A percentile compares a stretch with the other conserved stretches of the same genome.
phyloP scores from a whole-genome alignment of 2,888 invertebrate species.

The Sphinx pinastri region DNA sequence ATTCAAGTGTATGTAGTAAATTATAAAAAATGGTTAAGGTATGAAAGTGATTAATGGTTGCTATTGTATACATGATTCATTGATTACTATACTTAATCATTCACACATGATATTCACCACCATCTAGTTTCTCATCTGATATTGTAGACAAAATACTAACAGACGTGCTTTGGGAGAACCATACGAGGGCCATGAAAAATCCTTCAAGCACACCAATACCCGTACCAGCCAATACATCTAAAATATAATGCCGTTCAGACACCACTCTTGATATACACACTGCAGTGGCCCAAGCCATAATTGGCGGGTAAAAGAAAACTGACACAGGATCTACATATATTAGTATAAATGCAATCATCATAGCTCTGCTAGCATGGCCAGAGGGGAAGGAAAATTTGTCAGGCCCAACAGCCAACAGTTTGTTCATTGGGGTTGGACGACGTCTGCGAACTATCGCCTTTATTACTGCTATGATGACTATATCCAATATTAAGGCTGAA shows the following conservation, averaged over 20 bases:
- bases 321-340: slow-evolving; percentile 86
- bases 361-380: slow-evolving; percentile 94
- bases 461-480: slow-evolving; percentile 88
- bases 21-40: not conserved
- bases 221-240: slow-evolving; percentile 92
- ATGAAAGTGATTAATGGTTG: not conserved
- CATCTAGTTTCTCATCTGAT: slow-evolving; percentile 87
- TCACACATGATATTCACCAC: slow-evolving; percentile 88
- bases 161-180: slow-evolving; percentile 87
- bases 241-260: slow-evolving; percentile 92
- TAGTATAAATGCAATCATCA: slow-evolving; percentile 90
- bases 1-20: not conserved
- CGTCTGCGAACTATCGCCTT: slow-evolving; percentile 91
- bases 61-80: not conserved
- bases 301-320: slow-evolving; percentile 83
- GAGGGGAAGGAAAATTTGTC: slow-evolving; percentile 97
- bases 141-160: slow-evolving; percentile 84
- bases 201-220: slow-evolving; percentile 89
- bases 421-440: slow-evolving; percentile 88
- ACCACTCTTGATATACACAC: slow-evolving; percentile 92
- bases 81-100: not conserved
- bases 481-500: slow-evolving; percentile 92
- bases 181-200: slow-evolving; percentile 85
- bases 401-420: slow-evolving; percentile 89
- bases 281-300: slow-evolving; percentile 89